A percentile compares a stretch with the other conserved stretches of the same genome.
phyloP scores from a whole-genome alignment of 2,113 vertebrate genomes.

The Craseonycteris thonglongyai region DNA sequence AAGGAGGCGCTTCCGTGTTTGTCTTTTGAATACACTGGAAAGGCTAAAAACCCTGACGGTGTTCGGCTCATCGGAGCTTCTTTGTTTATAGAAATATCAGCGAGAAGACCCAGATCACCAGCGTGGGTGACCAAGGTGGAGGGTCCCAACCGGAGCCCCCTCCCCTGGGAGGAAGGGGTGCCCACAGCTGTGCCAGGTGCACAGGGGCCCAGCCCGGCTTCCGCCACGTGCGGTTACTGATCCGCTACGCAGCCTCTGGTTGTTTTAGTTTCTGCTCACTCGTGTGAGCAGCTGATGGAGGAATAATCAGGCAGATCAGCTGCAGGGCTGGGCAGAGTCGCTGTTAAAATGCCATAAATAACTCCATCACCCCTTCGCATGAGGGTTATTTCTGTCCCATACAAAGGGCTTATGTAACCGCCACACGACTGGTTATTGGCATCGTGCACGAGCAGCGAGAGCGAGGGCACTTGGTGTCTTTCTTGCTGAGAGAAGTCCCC shows the following conservation, averaged over 20 bases:
- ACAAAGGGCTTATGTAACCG: constrained; percentile 52
- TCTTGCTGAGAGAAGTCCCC: not conserved
- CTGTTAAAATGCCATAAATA: constrained; percentile 54
- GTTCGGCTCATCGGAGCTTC: rapidly evolving
- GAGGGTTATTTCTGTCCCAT: constrained; percentile 37
- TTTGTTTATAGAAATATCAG: not conserved
- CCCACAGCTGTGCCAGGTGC: too few species aligned
- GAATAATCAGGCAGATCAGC: constrained; percentile 30
- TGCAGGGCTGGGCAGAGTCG: constrained; percentile 49
- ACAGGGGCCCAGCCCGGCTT: not conserved
- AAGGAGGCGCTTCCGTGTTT: rapidly evolving
- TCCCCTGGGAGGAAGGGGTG: too few species aligned
- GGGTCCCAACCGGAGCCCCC: rapidly evolving
- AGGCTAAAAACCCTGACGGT: not conserved
- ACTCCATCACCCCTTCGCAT: constrained; percentile 41
- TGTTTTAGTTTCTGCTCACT: constrained; percentile 3
- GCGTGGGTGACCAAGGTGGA: rapidly evolving
- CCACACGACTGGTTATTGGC: not conserved
- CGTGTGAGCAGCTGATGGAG: constrained; percentile 36
- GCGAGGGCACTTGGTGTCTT: not conserved
- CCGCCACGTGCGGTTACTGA: not conserved
- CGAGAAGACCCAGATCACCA: rapidly evolving
- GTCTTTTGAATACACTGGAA: not conserved
- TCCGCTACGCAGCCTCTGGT: not conserved
- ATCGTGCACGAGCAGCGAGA: not conserved